Percentiles rank a stretch among this genome's conserved stretches.
Conservation (phyloP, 2,797 vertebrate species). For the Coregonus ussuriensis region DNA sequence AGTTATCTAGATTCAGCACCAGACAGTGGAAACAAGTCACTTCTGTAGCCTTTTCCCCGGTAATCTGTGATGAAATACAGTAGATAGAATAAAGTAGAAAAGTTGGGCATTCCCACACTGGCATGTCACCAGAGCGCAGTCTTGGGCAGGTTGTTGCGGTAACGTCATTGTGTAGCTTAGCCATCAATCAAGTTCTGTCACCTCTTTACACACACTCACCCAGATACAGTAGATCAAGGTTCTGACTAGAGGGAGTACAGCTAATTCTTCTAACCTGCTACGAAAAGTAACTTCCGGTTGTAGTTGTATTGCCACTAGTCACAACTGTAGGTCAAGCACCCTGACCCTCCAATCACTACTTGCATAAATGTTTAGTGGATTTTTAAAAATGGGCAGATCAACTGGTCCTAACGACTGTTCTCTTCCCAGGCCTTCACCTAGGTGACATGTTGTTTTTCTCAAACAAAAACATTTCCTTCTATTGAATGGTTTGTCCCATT, state of each 20-base stretch:
- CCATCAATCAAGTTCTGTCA: slow-evolving; percentile 57
- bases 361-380: slow-evolving; percentile 34
- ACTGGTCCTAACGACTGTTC: slow-evolving; percentile 20
- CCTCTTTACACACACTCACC: slow-evolving; percentile 41
- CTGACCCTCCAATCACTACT: slow-evolving; percentile 1
- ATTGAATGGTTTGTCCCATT: slow-evolving; percentile 38
- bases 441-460: slow-evolving; percentile 40
- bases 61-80: not conserved
- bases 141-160: slow-evolving; percentile 50
- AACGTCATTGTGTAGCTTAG: slow-evolving; percentile 54
- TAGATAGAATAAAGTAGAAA: not conserved
- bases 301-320: too few relatives aligned
- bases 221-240: slow-evolving; percentile 58
- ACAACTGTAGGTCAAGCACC: slow-evolving; percentile 10
- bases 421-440: slow-evolving; percentile 19
- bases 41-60: not conserved
- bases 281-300: too few relatives aligned
- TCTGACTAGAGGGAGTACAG: too few relatives aligned
- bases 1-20: not conserved
- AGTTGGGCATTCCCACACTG: slow-evolving; percentile 57
- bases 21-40: not conserved
- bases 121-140: slow-evolving; percentile 45
- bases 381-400: slow-evolving; percentile 26
- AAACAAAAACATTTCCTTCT: not conserved
- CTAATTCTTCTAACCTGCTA: too few relatives aligned